These are phyloP conservation scores for Onychostruthus taczanowskii DNA, from an alignment of 2,113 vertebrate species.

Conservation along the genomic window DNA sequence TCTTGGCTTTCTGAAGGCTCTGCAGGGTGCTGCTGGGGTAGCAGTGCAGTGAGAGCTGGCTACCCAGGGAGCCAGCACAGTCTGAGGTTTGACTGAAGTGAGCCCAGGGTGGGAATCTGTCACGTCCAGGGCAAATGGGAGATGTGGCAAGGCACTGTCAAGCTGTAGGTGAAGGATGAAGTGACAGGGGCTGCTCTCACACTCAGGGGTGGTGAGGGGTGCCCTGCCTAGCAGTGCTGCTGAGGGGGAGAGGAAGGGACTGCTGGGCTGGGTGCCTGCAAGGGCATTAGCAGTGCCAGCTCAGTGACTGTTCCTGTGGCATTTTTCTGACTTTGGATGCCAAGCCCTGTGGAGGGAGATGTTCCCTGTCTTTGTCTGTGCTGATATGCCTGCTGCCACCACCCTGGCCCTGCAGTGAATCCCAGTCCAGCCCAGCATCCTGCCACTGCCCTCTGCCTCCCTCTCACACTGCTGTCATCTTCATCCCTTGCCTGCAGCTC, in stretches of 20 bases:
- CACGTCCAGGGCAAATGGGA: not conserved
- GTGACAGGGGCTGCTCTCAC: not conserved
- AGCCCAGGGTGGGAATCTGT: not conserved
- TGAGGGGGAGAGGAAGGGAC: rapidly evolving
- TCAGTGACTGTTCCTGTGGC: not conserved
- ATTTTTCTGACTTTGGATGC: not conserved
- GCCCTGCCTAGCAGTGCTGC: not conserved
- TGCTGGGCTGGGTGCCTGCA: not conserved
- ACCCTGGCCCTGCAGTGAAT: not conserved
- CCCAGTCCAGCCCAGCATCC: constrained; percentile 5
- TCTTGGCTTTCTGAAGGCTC: not conserved
- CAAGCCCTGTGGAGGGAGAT: not conserved
- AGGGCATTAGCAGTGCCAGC: not conserved
- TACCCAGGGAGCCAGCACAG: not conserved
- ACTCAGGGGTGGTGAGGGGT: not conserved
- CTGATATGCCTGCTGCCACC: not conserved
- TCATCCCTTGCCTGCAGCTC: not conserved
- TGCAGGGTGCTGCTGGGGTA: not conserved
- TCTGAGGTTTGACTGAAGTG: not conserved
- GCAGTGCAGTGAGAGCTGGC: not conserved
- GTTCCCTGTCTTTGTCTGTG: not conserved
- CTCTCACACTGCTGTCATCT: not conserved
- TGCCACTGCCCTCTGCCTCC: not conserved
- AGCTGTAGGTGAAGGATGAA: not conserved
- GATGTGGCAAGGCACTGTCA: not conserved